Percentiles rank a stretch among this genome's conserved stretches.
Conservation (phyloP, 2,888 invertebrate genomes). For the Elegia similella region DNA sequence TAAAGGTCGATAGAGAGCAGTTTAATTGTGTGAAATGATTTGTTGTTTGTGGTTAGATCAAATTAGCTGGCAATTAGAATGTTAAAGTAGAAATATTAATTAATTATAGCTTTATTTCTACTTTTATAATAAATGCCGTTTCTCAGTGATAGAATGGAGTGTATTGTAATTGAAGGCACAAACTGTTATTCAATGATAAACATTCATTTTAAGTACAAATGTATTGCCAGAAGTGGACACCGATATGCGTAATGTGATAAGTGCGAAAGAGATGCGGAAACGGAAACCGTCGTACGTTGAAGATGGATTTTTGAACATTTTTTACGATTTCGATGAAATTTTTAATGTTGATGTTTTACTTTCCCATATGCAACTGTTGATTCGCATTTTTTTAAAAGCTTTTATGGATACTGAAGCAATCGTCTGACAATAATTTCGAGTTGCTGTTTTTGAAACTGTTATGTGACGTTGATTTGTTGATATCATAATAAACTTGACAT, state of each 20-base stretch:
- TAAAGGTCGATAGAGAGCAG: too few relatives aligned
- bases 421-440: constrained; percentile 64
- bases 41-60: too few relatives aligned
- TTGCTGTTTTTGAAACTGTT: constrained; percentile 27
- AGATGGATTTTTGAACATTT: constrained; percentile 50
- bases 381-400: constrained; percentile 21
- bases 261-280: constrained; percentile 27
- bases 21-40: too few relatives aligned
- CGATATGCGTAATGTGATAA: constrained; percentile 21
- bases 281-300: constrained; percentile 26
- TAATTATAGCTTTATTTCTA: too few relatives aligned
- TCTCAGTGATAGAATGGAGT: background rate
- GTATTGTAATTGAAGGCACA: constrained; percentile 10
- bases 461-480: background rate
- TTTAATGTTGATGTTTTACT: constrained; percentile 47
- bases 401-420: constrained; percentile 50
- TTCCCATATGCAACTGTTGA: constrained; percentile 23
- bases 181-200: constrained; percentile 8
- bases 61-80: too few relatives aligned
- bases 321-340: constrained; percentile 52
- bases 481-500: background rate
- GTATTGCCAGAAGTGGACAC: constrained; percentile 6
- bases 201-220: constrained; percentile 17
- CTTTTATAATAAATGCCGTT: background rate
- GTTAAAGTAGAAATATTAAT: too few relatives aligned